Percentiles rank a stretch among this genome's conserved stretches.
Evolutionary conservation across 2,888 invertebrate genomes (phyloP).

Genomic region (Microplitis deprimator): DNA sequence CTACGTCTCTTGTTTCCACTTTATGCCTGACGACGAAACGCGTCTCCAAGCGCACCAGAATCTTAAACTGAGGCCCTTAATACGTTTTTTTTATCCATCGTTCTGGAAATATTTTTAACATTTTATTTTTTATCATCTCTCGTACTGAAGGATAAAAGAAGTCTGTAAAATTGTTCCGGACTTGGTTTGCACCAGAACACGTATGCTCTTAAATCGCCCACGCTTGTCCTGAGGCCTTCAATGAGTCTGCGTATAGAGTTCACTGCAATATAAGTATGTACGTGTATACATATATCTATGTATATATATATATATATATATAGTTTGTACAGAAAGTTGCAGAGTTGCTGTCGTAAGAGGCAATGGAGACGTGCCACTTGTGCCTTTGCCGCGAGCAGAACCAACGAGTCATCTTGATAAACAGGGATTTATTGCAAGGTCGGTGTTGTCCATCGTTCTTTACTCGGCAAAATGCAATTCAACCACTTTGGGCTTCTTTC

Average conservation of each 20-base stretch:
- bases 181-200: conserved; percentile 39
- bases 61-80: neutral
- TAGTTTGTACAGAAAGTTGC: neutral
- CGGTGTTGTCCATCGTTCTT: conserved; percentile 39
- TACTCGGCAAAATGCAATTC: conserved; percentile 12
- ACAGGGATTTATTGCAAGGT: conserved; percentile 55
- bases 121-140: conserved; percentile 9
- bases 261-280: neutral
- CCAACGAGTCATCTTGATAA: conserved; percentile 56
- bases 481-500: conserved; percentile 15
- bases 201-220: conserved; percentile 45
- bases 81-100: conserved; percentile 7
- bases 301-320: neutral
- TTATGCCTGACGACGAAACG: neutral
- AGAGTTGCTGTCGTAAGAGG: neutral
- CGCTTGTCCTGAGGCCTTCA: conserved; percentile 32
- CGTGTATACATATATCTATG: neutral
- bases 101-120: neutral
- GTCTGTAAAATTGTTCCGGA: conserved; percentile 41
- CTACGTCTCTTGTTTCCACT: neutral
- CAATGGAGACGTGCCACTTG: conserved; percentile 52
- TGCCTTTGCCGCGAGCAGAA: conserved; percentile 44
- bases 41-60: neutral
- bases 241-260: conserved; percentile 21
- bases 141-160: conserved; percentile 31